Conservation (phyloP, 2,888 invertebrate species). For the Leucophenga maculata region DNA sequence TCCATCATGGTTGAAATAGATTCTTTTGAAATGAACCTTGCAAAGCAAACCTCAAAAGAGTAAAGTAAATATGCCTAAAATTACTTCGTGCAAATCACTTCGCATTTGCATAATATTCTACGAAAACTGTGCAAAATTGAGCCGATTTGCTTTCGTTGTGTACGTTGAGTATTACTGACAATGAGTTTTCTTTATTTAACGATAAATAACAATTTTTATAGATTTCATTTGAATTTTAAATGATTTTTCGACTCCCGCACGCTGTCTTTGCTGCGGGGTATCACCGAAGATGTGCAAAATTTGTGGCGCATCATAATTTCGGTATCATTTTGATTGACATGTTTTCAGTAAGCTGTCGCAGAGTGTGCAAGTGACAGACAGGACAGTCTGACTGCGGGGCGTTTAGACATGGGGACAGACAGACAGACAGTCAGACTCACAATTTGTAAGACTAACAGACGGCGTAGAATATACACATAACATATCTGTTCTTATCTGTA, state of each 20-base stretch:
- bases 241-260: not conserved
- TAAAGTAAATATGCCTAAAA: too few relatives aligned
- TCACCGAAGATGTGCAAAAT: not conserved
- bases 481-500: too few relatives aligned
- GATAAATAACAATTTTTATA: constrained; percentile 8
- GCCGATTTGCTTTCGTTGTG: not conserved
- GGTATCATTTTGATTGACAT: constrained; percentile 54
- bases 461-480: constrained; percentile 38
- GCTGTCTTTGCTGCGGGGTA: too few relatives aligned
- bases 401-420: too few relatives aligned
- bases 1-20: too few relatives aligned
- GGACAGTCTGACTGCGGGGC: not conserved
- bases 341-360: constrained; percentile 60
- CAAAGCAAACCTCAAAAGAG: too few relatives aligned
- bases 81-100: not conserved
- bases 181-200: constrained; percentile 1
- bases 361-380: constrained; percentile 27
- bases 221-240: constrained; percentile 10
- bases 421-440: not conserved
- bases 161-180: not conserved
- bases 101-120: constrained; percentile 4
- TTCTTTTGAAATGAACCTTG: too few relatives aligned
- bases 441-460: too few relatives aligned
- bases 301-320: constrained; percentile 5
- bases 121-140: not conserved